Percentiles rank a stretch among this genome's conserved stretches.
Evolutionary conservation across 2,797 vertebrate species (phyloP).

Genomic region (Lithobates sylvaticus): DNA sequence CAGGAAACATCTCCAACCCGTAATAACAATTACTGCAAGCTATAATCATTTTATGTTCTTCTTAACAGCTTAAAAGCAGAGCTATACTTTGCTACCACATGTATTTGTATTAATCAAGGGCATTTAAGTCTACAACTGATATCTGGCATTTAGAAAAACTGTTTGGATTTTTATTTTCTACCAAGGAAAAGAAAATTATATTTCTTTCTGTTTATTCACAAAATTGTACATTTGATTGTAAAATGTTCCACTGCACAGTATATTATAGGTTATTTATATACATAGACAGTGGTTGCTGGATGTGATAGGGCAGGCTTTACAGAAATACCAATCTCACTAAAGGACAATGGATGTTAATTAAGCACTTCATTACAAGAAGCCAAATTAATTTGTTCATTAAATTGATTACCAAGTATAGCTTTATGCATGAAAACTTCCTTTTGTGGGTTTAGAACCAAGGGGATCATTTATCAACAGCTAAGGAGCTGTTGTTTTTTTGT

Average conservation of each 20-base stretch:
- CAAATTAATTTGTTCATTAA: conserved; percentile 63
- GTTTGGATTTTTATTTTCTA: conserved; percentile 63
- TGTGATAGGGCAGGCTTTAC: conserved; percentile 10
- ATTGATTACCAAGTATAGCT: conserved; percentile 58
- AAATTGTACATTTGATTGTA: conserved; percentile 2
- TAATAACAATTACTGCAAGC: conserved; percentile 72
- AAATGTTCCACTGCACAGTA: neutral
- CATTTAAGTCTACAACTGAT: conserved; percentile 70
- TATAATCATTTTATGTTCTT: conserved; percentile 75
- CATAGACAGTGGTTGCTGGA: conserved; percentile 56
- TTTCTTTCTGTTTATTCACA: neutral
- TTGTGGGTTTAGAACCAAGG: conserved; percentile 42
- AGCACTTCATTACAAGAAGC: conserved; percentile 61
- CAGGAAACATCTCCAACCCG: conserved; percentile 68
- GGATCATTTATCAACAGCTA: neutral
- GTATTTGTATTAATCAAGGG: conserved; percentile 73
- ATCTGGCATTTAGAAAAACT: conserved; percentile 67
- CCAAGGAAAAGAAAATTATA: neutral
- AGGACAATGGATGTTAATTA: conserved; percentile 62
- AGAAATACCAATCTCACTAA: conserved; percentile 47
- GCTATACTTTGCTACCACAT: conserved; percentile 67
- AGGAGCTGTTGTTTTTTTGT: conserved; percentile 4
- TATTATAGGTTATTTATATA: conserved; percentile 25
- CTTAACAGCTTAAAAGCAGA: conserved; percentile 71
- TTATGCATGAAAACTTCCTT: conserved; percentile 42